Evolutionary conservation across 2,888 invertebrate species (phyloP), one percentile per base, ranked within the genome.

Genomic region (Coleophora deauratella): DNA sequence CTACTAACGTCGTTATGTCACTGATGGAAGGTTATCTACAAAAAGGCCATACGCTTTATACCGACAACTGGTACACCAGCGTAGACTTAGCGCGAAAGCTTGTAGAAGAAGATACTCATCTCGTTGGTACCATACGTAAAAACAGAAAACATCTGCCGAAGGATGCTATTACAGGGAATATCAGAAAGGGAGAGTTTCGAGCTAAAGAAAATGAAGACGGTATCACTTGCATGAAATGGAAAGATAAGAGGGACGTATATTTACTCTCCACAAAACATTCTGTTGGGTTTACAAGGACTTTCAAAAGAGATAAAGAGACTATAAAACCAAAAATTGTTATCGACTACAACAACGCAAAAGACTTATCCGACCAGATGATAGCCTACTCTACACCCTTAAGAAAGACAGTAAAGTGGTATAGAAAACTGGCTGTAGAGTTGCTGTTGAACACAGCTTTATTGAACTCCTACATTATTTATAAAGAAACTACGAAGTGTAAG

Each of bases 1-100:
- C 62, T 33, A 41, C 50, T 9, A 56, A 49, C 28, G 54, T 62
- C 27, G 59, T 61, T 21, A 53, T 63, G 57, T 37, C 43, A 27
- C 46, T 65, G n/a, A 59, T 54, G 40, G 36, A 46, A 34, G 52
- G 41, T 28, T 36, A 52, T 28, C 38, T 56, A 2, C 46, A 47
- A 28, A 49, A 50, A 47, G 54, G 54, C 2, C 52, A 56, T 32
- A 54, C 51, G 6, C 28, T 55, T 13, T 47, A 37, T 35, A 57
- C 52, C 9, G 53, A 52, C 39, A 54, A 54, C 36, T 49, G 45
- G 39, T 52, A 52, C 35, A 51, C 51, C 27, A 55, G 52, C 49
- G 33, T 59, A 8, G 47, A 51, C 21, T 42, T 58, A 41, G 47
- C 46, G 10, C 40, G 47, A 45, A 35, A 44, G 33, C 45, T 54